Evolutionary conservation across 2,113 vertebrate species (phyloP).

Genomic region (Ariopsis seemanni): DNA sequence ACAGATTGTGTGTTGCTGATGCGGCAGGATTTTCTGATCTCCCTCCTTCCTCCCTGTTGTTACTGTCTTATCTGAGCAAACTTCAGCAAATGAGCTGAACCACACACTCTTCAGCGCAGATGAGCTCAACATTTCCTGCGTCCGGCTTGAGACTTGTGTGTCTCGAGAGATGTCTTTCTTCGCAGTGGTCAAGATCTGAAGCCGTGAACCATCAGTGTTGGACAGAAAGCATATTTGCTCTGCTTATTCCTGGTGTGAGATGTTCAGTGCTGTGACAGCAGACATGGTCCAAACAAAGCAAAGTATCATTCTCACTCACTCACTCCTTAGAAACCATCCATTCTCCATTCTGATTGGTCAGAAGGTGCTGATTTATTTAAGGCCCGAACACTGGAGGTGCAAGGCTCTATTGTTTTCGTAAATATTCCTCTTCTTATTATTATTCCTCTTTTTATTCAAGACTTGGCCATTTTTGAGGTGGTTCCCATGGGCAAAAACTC

Average conservation of each 20-base stretch:
- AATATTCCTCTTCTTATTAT: too few species aligned
- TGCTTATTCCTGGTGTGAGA: background rate
- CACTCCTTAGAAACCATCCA: too few species aligned
- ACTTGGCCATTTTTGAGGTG: too few species aligned
- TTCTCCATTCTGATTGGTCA: background rate
- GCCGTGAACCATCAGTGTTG: background rate
- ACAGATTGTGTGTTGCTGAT: slow-evolving; percentile 30
- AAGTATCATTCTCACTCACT: background rate
- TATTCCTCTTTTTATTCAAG: too few species aligned
- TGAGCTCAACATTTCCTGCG: slow-evolving; percentile 1
- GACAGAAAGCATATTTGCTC: background rate
- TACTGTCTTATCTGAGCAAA: slow-evolving; percentile 9
- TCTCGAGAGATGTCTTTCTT: background rate
- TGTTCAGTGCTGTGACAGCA: background rate
- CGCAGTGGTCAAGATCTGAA: background rate
- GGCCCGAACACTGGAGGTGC: too few species aligned
- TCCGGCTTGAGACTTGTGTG: background rate
- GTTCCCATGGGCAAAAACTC: too few species aligned
- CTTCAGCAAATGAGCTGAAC: slow-evolving; percentile 9
- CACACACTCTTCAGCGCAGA: background rate
- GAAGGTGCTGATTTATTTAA: background rate
- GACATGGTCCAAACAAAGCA: background rate
- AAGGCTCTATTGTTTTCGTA: too few species aligned
- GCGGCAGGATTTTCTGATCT: slow-evolving; percentile 1
- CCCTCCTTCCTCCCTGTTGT: background rate